A percentile compares a stretch with the other conserved stretches of the same genome.
Conservation (phyloP, 2,113 vertebrate genomes). For the Chionis minor region DNA sequence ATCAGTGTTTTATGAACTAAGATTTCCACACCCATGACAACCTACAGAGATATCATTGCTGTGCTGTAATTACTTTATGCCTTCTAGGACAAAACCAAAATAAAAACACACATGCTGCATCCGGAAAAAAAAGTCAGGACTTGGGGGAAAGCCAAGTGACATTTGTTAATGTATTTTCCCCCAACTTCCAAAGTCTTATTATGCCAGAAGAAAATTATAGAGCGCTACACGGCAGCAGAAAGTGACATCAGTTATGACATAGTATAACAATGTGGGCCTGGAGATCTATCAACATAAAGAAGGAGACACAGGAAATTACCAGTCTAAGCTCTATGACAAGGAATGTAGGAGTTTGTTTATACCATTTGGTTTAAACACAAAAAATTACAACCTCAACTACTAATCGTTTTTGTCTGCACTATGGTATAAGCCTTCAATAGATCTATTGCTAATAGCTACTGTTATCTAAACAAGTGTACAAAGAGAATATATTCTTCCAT, state of each 20-base stretch:
- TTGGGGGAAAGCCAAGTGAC: not conserved
- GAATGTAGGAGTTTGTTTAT: not conserved
- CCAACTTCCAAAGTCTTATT: not conserved
- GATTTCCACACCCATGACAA: not conserved
- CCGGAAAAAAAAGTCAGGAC: not conserved
- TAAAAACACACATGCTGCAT: not conserved
- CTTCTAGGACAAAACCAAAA: not conserved
- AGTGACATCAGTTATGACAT: not conserved
- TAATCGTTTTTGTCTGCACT: not conserved
- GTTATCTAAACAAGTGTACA: not conserved
- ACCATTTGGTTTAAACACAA: not conserved
- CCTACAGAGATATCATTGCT: too few species aligned
- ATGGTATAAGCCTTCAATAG: not conserved
- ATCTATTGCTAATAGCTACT: not conserved
- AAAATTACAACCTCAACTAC: not conserved
- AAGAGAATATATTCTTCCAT: not conserved
- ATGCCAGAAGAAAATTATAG: not conserved
- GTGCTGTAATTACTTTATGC: not conserved
- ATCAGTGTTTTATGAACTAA: not conserved
- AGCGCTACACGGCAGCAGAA: not conserved
- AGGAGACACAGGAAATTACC: not conserved
- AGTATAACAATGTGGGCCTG: not conserved
- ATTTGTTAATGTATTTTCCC: not conserved
- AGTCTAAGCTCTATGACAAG: not conserved
- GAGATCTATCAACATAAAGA: not conserved